Conservation (phyloP, 2,113 vertebrate genomes). For the Hemichromis elongatus region DNA sequence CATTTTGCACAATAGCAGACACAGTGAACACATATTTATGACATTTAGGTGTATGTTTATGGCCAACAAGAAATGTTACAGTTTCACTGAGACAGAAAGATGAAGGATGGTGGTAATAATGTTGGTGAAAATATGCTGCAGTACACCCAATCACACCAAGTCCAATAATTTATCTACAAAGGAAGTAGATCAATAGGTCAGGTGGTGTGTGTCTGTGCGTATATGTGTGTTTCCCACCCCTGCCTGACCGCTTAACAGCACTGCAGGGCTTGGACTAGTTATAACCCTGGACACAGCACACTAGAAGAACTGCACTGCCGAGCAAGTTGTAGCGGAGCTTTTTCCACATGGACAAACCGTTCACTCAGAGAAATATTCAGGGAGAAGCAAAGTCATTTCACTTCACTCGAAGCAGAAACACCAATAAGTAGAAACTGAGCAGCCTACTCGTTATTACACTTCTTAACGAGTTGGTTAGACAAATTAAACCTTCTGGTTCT, state of each 20-base stretch:
- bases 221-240: background rate
- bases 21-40: background rate
- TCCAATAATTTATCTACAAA: constrained; percentile 33
- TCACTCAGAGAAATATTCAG: background rate
- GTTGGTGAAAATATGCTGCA: background rate
- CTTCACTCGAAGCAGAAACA: background rate
- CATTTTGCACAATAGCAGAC: background rate
- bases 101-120: background rate
- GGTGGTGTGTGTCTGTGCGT: background rate
- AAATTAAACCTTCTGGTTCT: no score
- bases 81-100: background rate
- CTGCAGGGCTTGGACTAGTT: background rate
- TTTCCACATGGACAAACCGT: background rate
- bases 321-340: background rate
- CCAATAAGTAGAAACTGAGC: background rate
- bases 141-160: background rate
- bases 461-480: no score
- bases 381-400: background rate
- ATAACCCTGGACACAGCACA: constrained; percentile 11
- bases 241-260: constrained; percentile 8
- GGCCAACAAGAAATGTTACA: background rate
- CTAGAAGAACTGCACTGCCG: background rate
- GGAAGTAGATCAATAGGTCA: constrained; percentile 42
- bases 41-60: background rate
- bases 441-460: background rate